Base-by-base conservation (phyloP, 2,113 vertebrate genomes). In the Bubo scandiacus region DNA sequence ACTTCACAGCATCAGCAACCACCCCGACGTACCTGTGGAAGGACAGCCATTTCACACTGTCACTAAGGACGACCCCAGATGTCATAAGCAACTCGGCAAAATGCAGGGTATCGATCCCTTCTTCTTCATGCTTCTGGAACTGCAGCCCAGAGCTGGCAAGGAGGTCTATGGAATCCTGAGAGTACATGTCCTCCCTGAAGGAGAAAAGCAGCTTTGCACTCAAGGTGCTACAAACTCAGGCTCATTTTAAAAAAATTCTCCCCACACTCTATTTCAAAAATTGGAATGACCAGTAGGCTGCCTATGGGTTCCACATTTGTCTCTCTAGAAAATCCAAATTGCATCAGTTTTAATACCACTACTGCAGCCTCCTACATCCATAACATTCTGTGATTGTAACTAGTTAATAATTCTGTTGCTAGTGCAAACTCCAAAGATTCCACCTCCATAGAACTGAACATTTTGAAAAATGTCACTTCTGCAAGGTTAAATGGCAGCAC, bases 71-170 rank as follows among this genome's bases (percentile, higher is more conserved):
- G 3, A 99, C 98, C 27, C 99, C 99, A 1, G 99, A 99, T 3
- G 99, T 99, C 99, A 99, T 99, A 26, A 99, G 99, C 71, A 99
- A 97, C 97, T 99, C 99, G 0, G 99, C 99, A 54, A 99, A 99
- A 96, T 99, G 99, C n/a, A 99, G 95, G 2, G 99, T 99, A 96
- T 99, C 99, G 0, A 99, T 99, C 20, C 99, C 99, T 91, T 99
- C 99, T 75, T 99, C 99, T 92, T 99, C 99, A 0, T 99, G 99
- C 86, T 99, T 99, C 96, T 99, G 99, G 95, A 99, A 99, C 97
- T 99, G 99, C 75, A 99, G 98, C 59, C 99, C 99, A 5, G 99
- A 99, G 98, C 99, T 99, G 95, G 99, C 99, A 34, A 99, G 99
- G 32, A 99, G 98, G 90, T 99, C 99, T 96, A 99, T 99, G 88